Conservation (phyloP, 2,113 vertebrate species). For the Ursus arctos region DNA sequence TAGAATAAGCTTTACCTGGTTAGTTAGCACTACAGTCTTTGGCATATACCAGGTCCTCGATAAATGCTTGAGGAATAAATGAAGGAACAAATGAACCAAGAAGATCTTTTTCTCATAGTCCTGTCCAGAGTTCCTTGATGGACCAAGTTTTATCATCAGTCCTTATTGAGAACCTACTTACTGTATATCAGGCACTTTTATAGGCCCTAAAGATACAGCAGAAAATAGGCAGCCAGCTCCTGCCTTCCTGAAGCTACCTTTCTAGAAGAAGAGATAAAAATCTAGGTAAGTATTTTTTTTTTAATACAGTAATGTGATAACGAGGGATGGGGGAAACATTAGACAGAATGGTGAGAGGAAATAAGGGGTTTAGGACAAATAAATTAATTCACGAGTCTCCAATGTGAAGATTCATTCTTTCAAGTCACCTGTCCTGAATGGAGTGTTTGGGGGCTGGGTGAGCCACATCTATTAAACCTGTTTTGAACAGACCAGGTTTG, state of each 20-base stretch:
- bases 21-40: not conserved
- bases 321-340: not conserved
- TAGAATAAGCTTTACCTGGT: not conserved
- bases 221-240: not conserved
- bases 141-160: not conserved
- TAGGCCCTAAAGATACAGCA: not conserved
- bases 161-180: not conserved
- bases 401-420: not conserved
- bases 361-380: not conserved
- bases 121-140: not conserved
- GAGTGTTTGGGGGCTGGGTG: not conserved
- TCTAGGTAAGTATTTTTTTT: not conserved
- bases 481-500: slow-evolving; percentile 19
- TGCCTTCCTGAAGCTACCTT: not conserved
- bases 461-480: not conserved
- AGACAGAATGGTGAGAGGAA: not conserved
- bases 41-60: not conserved
- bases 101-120: not conserved
- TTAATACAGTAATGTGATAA: not conserved
- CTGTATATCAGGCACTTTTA: not conserved
- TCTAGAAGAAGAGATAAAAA: not conserved
- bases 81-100: not conserved
- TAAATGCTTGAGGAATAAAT: not conserved
- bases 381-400: not conserved
- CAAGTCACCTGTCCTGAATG: not conserved